phyloP scores from a whole-genome alignment of 2,113 vertebrate genomes.

The Cyphotilapia sp. region DNA sequence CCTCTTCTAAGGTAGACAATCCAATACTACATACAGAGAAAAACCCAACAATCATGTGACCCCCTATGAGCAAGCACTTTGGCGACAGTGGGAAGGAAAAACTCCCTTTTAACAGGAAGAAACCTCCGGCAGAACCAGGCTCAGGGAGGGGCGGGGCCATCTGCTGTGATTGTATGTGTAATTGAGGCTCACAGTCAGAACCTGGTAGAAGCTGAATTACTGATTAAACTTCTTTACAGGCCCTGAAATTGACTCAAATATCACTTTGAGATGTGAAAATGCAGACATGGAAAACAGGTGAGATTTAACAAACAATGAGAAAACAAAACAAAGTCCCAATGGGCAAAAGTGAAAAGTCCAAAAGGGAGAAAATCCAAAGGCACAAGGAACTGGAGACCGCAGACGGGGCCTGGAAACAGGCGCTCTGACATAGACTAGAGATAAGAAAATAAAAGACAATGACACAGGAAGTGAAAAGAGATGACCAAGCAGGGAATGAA shows the following conservation, averaged over 20 bases:
- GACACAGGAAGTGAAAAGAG: background rate
- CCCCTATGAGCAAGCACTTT: background rate
- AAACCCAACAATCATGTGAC: rapidly evolving
- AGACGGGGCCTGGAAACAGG: background rate
- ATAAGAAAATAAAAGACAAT: background rate
- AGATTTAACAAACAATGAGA: background rate
- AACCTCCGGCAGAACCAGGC: background rate
- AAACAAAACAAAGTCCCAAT: background rate
- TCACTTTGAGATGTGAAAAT: background rate
- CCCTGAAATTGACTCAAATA: background rate
- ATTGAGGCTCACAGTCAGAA: background rate
- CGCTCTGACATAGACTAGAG: background rate
- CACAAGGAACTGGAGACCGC: background rate
- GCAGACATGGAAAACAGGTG: background rate
- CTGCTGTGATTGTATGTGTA: background rate
- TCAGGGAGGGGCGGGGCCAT: background rate
- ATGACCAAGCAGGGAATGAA: background rate
- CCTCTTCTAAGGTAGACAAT: background rate
- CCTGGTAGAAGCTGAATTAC: background rate
- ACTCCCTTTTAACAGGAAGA: rapidly evolving
- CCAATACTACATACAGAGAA: background rate
- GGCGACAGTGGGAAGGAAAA: background rate
- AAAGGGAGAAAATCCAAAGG: background rate
- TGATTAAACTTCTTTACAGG: background rate
- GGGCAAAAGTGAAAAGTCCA: background rate